Evolutionary conservation across 2,113 vertebrate genomes (phyloP), one percentile per base, ranked within the genome.

Genomic region (Thymallus thymallus): DNA sequence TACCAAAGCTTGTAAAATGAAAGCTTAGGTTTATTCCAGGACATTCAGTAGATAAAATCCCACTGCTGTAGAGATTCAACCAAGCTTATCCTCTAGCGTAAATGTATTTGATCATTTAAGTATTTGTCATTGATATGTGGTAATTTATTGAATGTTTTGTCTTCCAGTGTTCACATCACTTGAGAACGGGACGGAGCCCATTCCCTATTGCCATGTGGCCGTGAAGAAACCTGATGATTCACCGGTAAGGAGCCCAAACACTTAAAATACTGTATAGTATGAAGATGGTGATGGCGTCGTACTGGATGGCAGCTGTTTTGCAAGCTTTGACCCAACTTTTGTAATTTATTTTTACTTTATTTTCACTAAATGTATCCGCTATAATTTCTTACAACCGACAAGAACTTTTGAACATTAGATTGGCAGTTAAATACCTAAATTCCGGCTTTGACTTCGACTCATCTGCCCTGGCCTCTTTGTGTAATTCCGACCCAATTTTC

Each of bases 121-220:
- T 60, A 7, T 6, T 60, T 60, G 56, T 9, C 56, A 22, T 55
- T 55, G 35, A 41, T 41, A 24, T 62, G 4, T 16, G 26, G 24
- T 29, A 14, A 26, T 64, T 64, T 30, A 64, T 29, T 5, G 12
- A 23, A 65, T 65, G 29, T 24, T 55, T 58, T 76, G 6, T 80
- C 14, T 82, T 91, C 79, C 84, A 98, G 97, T 99, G 83, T 98
- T 98, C 88, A 92, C 93, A 6, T 94, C 94, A 41, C 86, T 98
- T 0, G 95, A 98, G 92, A 98, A 99, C 0, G 96, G 95, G 79
- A 94, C 89, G 0, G 94, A 95, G 32, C 89, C 91, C 16, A 14
- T 51, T 18, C 48, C 48, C 16, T 51, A 51, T 83, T 94, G 94
- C 79, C 77, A 85, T 78, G 84, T 82, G 85, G 92, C 94, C 68